A percentile compares a stretch with the other conserved stretches of the same genome.
Evolutionary conservation across 2,888 invertebrate species (phyloP).

Genomic region (Carterocephalus palaemon): DNA sequence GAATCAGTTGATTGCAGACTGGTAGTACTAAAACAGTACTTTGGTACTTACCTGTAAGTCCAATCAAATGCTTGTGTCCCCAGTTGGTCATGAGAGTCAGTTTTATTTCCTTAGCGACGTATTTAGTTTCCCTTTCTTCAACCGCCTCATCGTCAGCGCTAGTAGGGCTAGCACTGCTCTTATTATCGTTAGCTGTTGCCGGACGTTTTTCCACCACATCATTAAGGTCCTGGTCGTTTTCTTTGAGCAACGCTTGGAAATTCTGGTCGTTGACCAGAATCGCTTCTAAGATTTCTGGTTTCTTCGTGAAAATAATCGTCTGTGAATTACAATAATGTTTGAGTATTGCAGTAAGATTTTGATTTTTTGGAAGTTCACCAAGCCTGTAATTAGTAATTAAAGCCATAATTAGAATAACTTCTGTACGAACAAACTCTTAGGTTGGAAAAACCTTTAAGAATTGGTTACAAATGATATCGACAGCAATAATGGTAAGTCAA

Average conservation of each 20-base stretch:
- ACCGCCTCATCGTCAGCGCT: constrained; percentile 38
- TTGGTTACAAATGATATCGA: no score
- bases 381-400: no score
- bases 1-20: no score
- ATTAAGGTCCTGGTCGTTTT: constrained; percentile 61
- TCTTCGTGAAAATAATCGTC: constrained; percentile 92
- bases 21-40: no score
- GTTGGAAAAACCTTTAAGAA: no score
- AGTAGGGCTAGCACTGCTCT: constrained; percentile 46
- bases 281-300: constrained; percentile 82
- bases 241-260: constrained; percentile 62
- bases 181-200: constrained; percentile 74
- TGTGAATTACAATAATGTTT: constrained; percentile 56
- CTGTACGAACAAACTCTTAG: no score
- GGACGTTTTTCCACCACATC: constrained; percentile 73
- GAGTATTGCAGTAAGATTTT: no score
- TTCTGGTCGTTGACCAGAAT: constrained; percentile 62
- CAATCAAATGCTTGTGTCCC: constrained; percentile 80
- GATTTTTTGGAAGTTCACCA: no score
- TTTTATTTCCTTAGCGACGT: constrained; percentile 66
- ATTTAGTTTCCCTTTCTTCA: constrained; percentile 49
- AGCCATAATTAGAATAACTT: no score
- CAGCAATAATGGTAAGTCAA: no score
- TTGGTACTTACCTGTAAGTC: constrained; percentile 75
- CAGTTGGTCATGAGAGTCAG: constrained; percentile 81